These are phyloP conservation scores for Rhingia campestris DNA, from an alignment of 2,888 invertebrate genomes.

Conservation along the genomic window DNA sequence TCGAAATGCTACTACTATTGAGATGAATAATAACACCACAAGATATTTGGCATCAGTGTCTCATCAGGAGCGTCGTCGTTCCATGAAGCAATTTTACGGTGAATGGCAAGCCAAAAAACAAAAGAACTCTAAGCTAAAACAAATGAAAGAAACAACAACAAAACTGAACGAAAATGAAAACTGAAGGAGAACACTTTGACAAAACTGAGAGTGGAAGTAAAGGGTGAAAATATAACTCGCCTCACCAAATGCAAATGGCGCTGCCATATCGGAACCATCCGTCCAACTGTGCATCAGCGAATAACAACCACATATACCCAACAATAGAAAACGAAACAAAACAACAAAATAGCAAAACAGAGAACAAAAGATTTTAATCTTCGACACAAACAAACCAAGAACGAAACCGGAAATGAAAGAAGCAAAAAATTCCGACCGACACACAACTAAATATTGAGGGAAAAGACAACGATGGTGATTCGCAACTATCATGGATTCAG, in stretches of 20 bases:
- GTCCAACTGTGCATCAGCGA: constrained; percentile 41
- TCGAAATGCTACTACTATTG: background rate
- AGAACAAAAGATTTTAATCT: constrained; percentile 66
- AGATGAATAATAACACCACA: constrained; percentile 12
- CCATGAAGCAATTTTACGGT: constrained; percentile 54
- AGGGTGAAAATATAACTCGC: constrained; percentile 12
- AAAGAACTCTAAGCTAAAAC: background rate
- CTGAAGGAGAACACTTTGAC: constrained; percentile 56
- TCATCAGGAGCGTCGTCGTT: constrained; percentile 36
- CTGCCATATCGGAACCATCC: constrained; percentile 21
- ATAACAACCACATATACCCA: constrained; percentile 51
- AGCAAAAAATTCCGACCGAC: background rate
- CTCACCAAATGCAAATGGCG: constrained; percentile 12
- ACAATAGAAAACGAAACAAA: constrained; percentile 47
- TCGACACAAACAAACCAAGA: constrained; percentile 28
- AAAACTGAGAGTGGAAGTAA: constrained; percentile 45
- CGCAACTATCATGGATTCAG: constrained; percentile 25
- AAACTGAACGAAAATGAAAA: constrained; percentile 49
- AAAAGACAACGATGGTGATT: constrained; percentile 17
- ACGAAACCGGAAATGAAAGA: constrained; percentile 18
- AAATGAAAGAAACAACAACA: constrained; percentile 16
- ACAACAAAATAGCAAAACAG: constrained; percentile 6
- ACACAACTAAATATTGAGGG: constrained; percentile 4
- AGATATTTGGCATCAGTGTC: constrained; percentile 41
- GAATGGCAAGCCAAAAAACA: too few species aligned